phyloP scores from a whole-genome alignment of 2,888 invertebrate genomes.

The Scelioninae gen. 2 region DNA sequence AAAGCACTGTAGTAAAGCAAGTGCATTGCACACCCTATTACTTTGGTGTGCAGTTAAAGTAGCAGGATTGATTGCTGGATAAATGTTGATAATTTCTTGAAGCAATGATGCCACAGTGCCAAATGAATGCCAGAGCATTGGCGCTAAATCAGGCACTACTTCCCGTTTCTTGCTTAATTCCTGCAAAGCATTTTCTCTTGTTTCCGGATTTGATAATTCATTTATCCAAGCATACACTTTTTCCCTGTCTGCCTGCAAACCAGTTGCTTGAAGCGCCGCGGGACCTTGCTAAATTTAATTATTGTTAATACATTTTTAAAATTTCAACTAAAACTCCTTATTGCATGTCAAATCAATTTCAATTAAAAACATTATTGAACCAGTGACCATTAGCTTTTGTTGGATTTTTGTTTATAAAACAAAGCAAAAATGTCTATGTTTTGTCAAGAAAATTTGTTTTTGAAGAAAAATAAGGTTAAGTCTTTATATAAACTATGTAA shows the following conservation, averaged over 20 bases:
- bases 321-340: too few species aligned
- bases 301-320: too few species aligned
- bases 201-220: conserved; percentile 94
- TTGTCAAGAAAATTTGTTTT: too few species aligned
- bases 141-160: conserved; percentile 96
- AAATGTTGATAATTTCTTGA: conserved; percentile 98
- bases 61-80: conserved; percentile 98
- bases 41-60: conserved; percentile 98
- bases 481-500: too few species aligned
- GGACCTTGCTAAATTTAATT: conserved; percentile 81
- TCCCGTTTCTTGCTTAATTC: conserved; percentile 94
- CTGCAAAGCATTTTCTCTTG: conserved; percentile 95
- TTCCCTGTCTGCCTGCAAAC: conserved; percentile 83
- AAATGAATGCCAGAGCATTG: conserved; percentile 99
- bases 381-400: too few species aligned
- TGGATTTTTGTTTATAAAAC: too few species aligned
- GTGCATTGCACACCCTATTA: conserved; percentile 98
- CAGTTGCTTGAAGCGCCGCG: conserved; percentile 81
- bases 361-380: too few species aligned
- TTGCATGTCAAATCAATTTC: too few species aligned
- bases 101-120: conserved; percentile 97
- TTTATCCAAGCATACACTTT: conserved; percentile 95
- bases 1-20: conserved; percentile 98
- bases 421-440: too few species aligned
- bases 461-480: too few species aligned